Base-by-base conservation (phyloP, 2,113 vertebrate genomes). In the Ophiodon elongatus region DNA sequence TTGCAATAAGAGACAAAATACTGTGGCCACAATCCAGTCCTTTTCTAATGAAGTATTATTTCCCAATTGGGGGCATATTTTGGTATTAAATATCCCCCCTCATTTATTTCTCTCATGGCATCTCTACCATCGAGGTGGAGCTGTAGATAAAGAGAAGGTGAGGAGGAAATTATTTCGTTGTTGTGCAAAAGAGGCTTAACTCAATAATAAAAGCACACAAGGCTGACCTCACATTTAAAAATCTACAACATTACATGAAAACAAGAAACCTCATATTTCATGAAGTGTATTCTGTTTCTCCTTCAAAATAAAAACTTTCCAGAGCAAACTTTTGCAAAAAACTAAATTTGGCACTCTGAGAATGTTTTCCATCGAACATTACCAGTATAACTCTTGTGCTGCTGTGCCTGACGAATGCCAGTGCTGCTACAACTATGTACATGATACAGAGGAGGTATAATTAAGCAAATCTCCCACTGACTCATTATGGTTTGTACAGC, bases 401-500 rank as follows among this genome's bases (percentile, higher is more conserved):
- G 73, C 74, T 74, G 65, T 21, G 60, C 25, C 37, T 50, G 85
- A 81, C 33, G 71, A 88, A 76, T 31, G 52, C 29, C 57, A n/a
- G 35, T 9, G 23, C 50, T 59, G 79, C 76, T 70, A 25, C 52
- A 41, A 33, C 63, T 57, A 25, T n/a, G 41, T 33, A 47, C 77
- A 66, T 6, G 73, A 85, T 67, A 82, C 79, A 85, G 85, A 89
- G 81, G 79, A 84, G 90, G 82, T 86, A 81, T 89, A 88, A 91
- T 93, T 84, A 88, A 89, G 75, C 70, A 82, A 63, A 77, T 83
- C 81, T 91, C 88, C 89, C 85, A 86, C 86, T 68, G 86, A 90
- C 84, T 90, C 82, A 86, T 93, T 88, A 87, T 77, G 82, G 80
- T 76, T 80, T 89, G 67, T 80, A 64, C 84, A 85, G 90, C 82